Evolutionary conservation across 2,888 invertebrate genomes (phyloP), one percentile per base, ranked within the genome.

Genomic region (Hirtodrosophila duncani): DNA sequence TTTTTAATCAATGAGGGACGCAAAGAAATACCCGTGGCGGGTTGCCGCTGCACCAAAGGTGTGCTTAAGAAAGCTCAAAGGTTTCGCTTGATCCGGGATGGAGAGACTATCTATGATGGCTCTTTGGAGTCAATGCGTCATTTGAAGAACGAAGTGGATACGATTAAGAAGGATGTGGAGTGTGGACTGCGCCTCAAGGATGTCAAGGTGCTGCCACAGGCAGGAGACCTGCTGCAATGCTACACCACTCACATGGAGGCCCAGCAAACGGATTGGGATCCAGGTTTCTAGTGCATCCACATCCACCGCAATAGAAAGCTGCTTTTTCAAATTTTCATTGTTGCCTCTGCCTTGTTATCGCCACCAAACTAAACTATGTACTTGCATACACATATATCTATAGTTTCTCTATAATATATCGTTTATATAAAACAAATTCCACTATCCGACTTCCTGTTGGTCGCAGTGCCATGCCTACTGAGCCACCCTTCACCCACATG

Each of bases 131-230:
- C 97, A 0, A 92, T 99, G 92, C 91, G 93, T 65, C 97, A 98
- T 86, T 87, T 96, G 33, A 98, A 98, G 84, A 91, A 92, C 38
- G 97, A 98, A 87, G 95, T 96, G 2, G 91, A 92, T 3, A 89
- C 90, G 0, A 91, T 98, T 24, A 94, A 94, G 83, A 91, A 91
- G 33, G 94, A 94, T 83, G 90, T 92, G 50, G 98, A 99, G 84
- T 98, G 98, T 86, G 98, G 98, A 0, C 83, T 99, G 17, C 91
- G 92, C 55, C 89, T 98, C 42, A 89, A 89, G 1, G 92, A 94
- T 74, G 78, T 87, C 1, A 82, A 86, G 1, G 68, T 95, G 17
- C 83, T 88, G 16, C 92, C 95, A 48, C 85, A 92, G 85, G 88
- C 91, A 0, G 96, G 95, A 0, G 98, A 99, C 85, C 87, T 86